Evolutionary conservation across 1,140 invertebrate species (phyloP), one percentile per base, ranked within the genome.

Genomic region (Drosophila sp.): DNA sequence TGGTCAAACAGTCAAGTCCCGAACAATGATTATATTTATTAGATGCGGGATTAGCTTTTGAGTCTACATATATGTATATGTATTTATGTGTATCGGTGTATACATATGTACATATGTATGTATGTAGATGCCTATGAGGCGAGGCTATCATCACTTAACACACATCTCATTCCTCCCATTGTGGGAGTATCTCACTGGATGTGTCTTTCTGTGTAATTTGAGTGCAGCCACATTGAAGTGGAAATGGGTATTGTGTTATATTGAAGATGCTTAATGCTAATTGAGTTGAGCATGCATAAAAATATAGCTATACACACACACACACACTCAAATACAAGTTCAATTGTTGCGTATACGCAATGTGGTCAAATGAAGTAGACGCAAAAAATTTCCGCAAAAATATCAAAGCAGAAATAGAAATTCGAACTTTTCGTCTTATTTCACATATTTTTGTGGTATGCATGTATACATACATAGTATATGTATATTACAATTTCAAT

Each of bases 1-100:
- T 87, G 82, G 74, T 30, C 32, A 65, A 60, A 65, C 33, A 29
- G 44, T 74, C 40, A 44, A 60, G 35, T 50, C 44, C 44, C 44
- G 41, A 64, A 76, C 70, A 78, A 72, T 79, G 72, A 76, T 71
- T 79, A 50, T 70, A 87, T 86, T 82, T 82, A 85, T 86, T 86
- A 76, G 83, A 82, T 70, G 70, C 75, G 62, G 67, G 79, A 85
- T 82, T 79, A 82, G 83, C 69, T 55, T 17, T 50, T 50, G 44
- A 50, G 23, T 50, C 23, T 25, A 41, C 11, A 41, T n/a, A 2
- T 11, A 41, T 10, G 11, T 4, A 41, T 41, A 33, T 5, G 5
- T 33, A 33, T 33, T 4, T 5, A 33, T 33, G 5, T 33, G 5
- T 56, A 63, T 66, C 61, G 47, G 35, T 60, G 3, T 38, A 47